These are phyloP conservation scores for Prionace glauca DNA, from an alignment of 2,797 vertebrate species.

Conservation along the genomic window DNA sequence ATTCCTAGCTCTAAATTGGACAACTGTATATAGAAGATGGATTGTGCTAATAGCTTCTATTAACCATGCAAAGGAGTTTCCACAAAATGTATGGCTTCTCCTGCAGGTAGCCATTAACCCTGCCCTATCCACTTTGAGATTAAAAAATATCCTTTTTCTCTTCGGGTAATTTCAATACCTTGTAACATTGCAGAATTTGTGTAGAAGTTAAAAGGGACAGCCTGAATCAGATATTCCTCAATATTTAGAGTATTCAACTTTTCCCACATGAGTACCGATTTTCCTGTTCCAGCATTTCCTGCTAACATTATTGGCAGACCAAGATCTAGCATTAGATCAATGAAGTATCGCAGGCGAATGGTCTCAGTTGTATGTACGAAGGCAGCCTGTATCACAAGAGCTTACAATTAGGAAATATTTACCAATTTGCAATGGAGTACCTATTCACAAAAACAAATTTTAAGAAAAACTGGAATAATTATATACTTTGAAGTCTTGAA, in stretches of 20 bases:
- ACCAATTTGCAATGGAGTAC: not conserved
- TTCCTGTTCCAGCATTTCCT: conserved; percentile 60
- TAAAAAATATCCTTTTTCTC: not conserved
- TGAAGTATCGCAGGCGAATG: conserved; percentile 57
- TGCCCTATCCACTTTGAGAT: not conserved
- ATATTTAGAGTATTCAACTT: conserved; percentile 52
- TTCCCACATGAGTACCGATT: conserved; percentile 61
- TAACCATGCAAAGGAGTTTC: not conserved
- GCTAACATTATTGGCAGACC: conserved; percentile 61
- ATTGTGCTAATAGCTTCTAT: not conserved
- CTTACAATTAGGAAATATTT: not conserved
- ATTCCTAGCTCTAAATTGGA: not conserved
- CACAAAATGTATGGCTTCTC: not conserved
- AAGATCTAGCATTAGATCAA: conserved; percentile 60
- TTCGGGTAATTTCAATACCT: conserved; percentile 46
- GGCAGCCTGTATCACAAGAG: conserved; percentile 51
- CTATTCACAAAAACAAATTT: not conserved
- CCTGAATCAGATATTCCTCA: conserved; percentile 56
- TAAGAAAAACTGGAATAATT: not conserved
- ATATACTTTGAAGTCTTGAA: not conserved
- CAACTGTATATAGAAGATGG: not conserved
- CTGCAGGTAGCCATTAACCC: not conserved
- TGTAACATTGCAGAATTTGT: conserved; percentile 68
- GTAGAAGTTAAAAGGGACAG: conserved; percentile 67
- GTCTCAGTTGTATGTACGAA: conserved; percentile 63